phyloP scores from a whole-genome alignment of 1,140 invertebrate species.

The Drosophila novamexicana region DNA sequence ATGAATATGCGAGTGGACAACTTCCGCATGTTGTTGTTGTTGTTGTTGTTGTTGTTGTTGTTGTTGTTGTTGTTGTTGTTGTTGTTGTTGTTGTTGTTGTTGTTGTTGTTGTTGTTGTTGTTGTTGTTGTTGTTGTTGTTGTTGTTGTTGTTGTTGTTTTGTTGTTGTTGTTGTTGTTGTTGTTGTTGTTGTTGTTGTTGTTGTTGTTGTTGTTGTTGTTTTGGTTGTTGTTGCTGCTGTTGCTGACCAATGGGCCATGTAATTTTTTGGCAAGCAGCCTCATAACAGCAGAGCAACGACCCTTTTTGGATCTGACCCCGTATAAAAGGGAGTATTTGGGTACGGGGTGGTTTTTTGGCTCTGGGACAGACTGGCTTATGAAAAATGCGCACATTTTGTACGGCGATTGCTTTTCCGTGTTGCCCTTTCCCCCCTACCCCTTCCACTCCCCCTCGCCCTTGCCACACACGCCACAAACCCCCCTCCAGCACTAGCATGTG shows the following conservation, averaged over 20 bases:
- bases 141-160: conserved; percentile 31
- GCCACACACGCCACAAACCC: not conserved
- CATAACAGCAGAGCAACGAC: conserved; percentile 66
- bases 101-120: conserved; percentile 18
- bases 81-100: conserved; percentile 26
- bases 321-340: not conserved
- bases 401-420: conserved; percentile 70
- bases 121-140: conserved; percentile 25
- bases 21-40: conserved; percentile 18
- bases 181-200: conserved; percentile 25
- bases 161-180: conserved; percentile 16
- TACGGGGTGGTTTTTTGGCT: conserved; percentile 38
- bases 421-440: not conserved
- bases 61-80: conserved; percentile 16
- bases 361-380: conserved; percentile 37
- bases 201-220: conserved; percentile 23
- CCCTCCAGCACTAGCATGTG: not conserved
- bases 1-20: conserved; percentile 66
- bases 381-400: conserved; percentile 61
- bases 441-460: not conserved
- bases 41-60: conserved; percentile 26
- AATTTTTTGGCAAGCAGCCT: conserved; percentile 80
- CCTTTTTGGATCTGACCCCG: conserved; percentile 31
- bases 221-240: conserved; percentile 22
- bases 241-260: conserved; percentile 78